Percentiles rank a stretch among this genome's conserved stretches.
Evolutionary conservation across 2,113 vertebrate genomes (phyloP).

Genomic region (Chionomys nivalis): DNA sequence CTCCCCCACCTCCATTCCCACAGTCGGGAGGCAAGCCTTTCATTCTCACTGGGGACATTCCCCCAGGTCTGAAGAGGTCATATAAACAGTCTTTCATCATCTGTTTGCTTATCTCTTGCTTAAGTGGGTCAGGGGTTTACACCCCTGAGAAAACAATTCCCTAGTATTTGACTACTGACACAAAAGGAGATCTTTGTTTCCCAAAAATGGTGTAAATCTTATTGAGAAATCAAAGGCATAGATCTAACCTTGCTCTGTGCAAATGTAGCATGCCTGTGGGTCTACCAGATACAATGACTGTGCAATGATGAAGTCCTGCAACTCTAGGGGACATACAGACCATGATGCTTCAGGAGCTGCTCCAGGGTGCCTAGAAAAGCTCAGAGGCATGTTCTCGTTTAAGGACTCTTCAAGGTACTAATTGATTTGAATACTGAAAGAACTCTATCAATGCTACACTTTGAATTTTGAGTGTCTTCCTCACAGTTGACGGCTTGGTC

Average conservation of each 20-base stretch:
- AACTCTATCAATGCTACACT: neutral
- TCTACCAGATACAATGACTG: neutral
- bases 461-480: neutral
- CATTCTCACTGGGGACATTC: neutral
- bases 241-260: neutral
- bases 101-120: slow-evolving; percentile 59
- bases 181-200: slow-evolving; percentile 57
- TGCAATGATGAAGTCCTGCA: neutral
- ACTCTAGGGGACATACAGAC: neutral
- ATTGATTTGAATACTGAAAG: neutral
- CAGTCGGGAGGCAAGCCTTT: neutral
- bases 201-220: slow-evolving; percentile 15
- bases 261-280: neutral
- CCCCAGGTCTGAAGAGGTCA: neutral
- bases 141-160: slow-evolving; percentile 44
- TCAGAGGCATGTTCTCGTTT: neutral
- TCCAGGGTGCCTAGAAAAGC: neutral
- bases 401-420: neutral
- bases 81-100: slow-evolving; percentile 59
- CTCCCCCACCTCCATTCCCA: neutral
- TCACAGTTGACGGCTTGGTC: neutral
- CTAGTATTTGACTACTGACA: neutral
- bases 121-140: slow-evolving; percentile 65
- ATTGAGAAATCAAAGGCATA: slow-evolving; percentile 22
- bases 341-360: neutral